Evolutionary conservation across 64 coral and sea anemone genomes (phyloP).

Genomic region (Stichodactyla mertensii): DNA sequence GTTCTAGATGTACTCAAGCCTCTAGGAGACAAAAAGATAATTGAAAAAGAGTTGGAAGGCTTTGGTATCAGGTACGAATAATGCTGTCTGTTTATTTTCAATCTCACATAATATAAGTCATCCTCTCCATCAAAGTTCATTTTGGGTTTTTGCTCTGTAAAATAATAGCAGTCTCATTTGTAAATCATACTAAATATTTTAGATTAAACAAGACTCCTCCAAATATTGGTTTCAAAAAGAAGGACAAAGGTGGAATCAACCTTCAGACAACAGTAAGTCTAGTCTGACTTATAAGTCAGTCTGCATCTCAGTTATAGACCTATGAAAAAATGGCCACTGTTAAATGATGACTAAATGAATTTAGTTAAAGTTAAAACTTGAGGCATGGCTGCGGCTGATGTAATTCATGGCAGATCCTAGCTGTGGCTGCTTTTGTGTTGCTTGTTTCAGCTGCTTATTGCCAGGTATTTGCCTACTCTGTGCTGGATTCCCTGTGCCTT

Average conservation of each 20-base stretch:
- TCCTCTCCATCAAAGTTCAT: neutral
- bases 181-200: neutral
- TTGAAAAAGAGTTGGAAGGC: conserved; percentile 97
- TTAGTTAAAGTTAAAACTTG: too few species aligned
- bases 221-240: conserved; percentile 94
- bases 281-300: too few species aligned
- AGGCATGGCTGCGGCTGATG: too few species aligned
- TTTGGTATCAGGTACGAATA: conserved; percentile 85
- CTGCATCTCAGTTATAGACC: too few species aligned
- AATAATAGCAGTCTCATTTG: neutral
- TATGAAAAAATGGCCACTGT: too few species aligned
- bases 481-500: too few species aligned
- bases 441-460: too few species aligned
- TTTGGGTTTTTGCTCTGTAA: neutral
- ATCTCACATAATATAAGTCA: neutral
- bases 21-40: conserved; percentile 87
- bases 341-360: too few species aligned
- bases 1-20: conserved; percentile 99
- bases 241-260: conserved; percentile 97
- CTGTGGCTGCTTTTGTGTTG: too few species aligned
- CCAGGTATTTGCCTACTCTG: too few species aligned
- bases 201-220: conserved; percentile 93
- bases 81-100: neutral
- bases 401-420: too few species aligned
- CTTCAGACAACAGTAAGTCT: neutral